Evolutionary conservation across 2,113 vertebrate genomes (phyloP).

Genomic region (Halichoeres trimaculatus): DNA sequence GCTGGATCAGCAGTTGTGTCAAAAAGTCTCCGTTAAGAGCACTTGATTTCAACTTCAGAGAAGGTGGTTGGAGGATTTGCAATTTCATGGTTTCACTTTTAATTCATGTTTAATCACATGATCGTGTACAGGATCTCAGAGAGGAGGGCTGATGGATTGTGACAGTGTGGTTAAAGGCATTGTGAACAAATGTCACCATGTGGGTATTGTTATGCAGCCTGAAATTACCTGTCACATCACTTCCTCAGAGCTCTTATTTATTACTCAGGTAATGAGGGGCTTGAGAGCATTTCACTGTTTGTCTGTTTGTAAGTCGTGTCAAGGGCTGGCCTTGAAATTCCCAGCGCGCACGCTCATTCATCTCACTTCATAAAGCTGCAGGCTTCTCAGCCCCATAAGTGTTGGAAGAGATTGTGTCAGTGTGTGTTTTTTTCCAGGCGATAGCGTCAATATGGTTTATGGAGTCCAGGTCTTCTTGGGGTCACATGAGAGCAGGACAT

Average conservation of each 20-base stretch:
- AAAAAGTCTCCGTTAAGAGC: slow-evolving; percentile 71
- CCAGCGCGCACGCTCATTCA: slow-evolving; percentile 51
- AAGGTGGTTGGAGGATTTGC: slow-evolving; percentile 52
- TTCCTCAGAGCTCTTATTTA: slow-evolving; percentile 48
- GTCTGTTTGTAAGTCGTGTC: slow-evolving; percentile 44
- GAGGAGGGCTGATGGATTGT: slow-evolving; percentile 47
- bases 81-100: slow-evolving; percentile 76
- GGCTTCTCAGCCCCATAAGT: slow-evolving; percentile 58
- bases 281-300: slow-evolving; percentile 27
- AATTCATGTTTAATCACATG: slow-evolving; percentile 73
- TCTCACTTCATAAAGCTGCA: slow-evolving; percentile 68
- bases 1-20: slow-evolving; percentile 83
- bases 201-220: slow-evolving; percentile 46
- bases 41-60: slow-evolving; percentile 74
- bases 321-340: slow-evolving; percentile 60
- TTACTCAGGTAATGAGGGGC: slow-evolving; percentile 58
- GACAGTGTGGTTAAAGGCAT: slow-evolving; percentile 49
- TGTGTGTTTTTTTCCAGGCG: slow-evolving; percentile 30
- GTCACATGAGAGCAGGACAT: slow-evolving; percentile 76
- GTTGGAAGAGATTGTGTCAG: slow-evolving; percentile 66
- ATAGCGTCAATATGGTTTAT: slow-evolving; percentile 75
- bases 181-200: slow-evolving; percentile 46
- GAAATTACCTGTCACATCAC: slow-evolving; percentile 54
- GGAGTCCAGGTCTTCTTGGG: slow-evolving; percentile 70
- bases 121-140: slow-evolving; percentile 57